Conservation (phyloP, 2,113 vertebrate genomes). For the Otis tarda region DNA sequence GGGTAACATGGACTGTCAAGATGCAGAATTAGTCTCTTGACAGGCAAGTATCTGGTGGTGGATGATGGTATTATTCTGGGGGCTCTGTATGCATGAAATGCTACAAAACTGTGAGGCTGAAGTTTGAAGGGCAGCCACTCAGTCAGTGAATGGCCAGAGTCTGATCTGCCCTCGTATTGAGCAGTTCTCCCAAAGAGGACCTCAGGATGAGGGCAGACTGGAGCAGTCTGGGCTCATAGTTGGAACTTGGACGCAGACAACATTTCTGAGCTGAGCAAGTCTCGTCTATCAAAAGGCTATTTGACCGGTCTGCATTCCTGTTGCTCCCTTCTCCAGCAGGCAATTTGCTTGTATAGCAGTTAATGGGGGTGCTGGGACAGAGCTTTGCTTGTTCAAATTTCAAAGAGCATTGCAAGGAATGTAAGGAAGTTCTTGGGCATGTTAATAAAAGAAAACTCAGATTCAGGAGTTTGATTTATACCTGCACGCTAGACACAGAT, state of each 20-base stretch:
- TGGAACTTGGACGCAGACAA: neutral
- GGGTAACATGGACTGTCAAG: neutral
- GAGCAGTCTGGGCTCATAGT: neutral
- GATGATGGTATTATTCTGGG: neutral
- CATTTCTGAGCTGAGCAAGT: neutral
- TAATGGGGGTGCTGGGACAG: conserved; percentile 36
- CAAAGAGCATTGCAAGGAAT: conserved; percentile 41
- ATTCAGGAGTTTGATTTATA: conserved; percentile 38
- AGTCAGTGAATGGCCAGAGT: neutral
- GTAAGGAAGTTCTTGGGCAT: conserved; percentile 34
- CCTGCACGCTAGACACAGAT: neutral
- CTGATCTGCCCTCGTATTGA: neutral
- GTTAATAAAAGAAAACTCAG: conserved; percentile 34
- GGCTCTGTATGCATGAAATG: neutral
- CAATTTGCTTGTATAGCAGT: neutral
- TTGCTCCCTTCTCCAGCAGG: conserved; percentile 15
- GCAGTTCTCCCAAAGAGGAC: neutral
- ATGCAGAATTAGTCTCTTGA: neutral
- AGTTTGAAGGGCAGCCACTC: neutral
- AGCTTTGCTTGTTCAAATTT: conserved; percentile 39
- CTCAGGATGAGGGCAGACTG: neutral
- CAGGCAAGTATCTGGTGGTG: neutral
- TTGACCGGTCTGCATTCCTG: conserved; percentile 29
- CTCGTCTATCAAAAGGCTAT: conserved; percentile 16
- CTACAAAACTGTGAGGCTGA: neutral